Percentiles rank a stretch among this genome's conserved stretches.
Conservation (phyloP, 2,888 invertebrate genomes). For the Agrotis ipsilon region DNA sequence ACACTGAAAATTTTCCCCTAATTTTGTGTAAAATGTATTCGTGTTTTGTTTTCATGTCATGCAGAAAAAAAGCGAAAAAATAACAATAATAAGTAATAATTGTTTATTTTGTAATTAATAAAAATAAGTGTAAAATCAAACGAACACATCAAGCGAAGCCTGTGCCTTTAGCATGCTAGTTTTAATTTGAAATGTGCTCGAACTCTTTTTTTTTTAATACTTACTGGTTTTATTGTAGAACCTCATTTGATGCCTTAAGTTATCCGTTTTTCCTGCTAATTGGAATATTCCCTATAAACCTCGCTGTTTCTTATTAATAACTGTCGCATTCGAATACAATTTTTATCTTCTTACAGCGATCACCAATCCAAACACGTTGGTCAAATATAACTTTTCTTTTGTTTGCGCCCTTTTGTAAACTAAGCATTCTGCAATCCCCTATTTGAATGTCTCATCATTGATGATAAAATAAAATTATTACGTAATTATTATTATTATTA, state of each 20-base stretch:
- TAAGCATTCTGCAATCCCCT: too few species aligned
- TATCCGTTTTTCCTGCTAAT: background rate
- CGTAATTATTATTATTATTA: too few species aligned
- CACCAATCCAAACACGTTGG: too few species aligned
- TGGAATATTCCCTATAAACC: background rate
- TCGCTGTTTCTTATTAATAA: background rate
- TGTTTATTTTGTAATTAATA: slow-evolving; percentile 37
- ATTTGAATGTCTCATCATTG: too few species aligned
- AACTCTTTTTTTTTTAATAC: slow-evolving; percentile 23
- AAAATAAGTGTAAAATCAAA: slow-evolving; percentile 64
- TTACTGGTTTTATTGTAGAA: slow-evolving; percentile 31
- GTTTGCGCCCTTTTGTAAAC: too few species aligned
- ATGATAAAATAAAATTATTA: too few species aligned
- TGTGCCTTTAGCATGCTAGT: slow-evolving; percentile 72
- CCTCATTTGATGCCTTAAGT: background rate
- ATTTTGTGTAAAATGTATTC: slow-evolving; percentile 30
- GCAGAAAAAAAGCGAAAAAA: slow-evolving; percentile 61
- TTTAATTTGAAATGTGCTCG: slow-evolving; percentile 36
- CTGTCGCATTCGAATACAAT: background rate
- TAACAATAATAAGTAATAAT: slow-evolving; percentile 49
- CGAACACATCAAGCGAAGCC: slow-evolving; percentile 74
- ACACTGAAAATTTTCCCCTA: background rate
- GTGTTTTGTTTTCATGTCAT: slow-evolving; percentile 56
- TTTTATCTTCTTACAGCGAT: background rate
- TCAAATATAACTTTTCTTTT: too few species aligned